Base-by-base conservation (phyloP, 2,797 vertebrate genomes). In the Dicrostonyx torquatus region DNA sequence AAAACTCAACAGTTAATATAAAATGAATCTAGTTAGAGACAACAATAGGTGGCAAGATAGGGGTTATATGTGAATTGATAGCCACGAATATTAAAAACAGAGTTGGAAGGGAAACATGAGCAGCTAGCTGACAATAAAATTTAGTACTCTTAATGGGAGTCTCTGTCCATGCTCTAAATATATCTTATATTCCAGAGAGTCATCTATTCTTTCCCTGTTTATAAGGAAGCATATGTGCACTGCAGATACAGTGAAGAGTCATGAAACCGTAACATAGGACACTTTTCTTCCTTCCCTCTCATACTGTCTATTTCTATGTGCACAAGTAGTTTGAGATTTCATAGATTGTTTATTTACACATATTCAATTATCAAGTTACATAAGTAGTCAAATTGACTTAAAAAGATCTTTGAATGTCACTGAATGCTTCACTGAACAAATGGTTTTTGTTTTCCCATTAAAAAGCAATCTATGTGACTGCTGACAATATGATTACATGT, bases 11-110 rank as follows among this genome's bases (percentile, higher is more conserved):
- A 29, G 7, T 80, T 90, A 68, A 55, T 77, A 34, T 34, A 87
- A 90, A 91, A 90, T 75, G 66, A 93, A 5, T 90, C 45, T 93
- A n/a, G 62, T 89, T 84, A 95, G 48, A 96, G 55, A 78, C 20
- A 76, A 68, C 26, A 83, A 48, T 45, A 77, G n/a, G 48, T 70
- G 78, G 20, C 24, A 53, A 78, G 17, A 91, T 18, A 94, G 37
- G 92, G 15, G 5, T 84, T 68, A 68, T 55, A 88, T 34, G 43
- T 79, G 58, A 90, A 85, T 20, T 93, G 68, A 93, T 66, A 93
- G 66, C 75, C 87, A 83, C 3, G 13, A 53, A 95, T 94, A 84
- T 64, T 89, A 91, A 90, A 94, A 94, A 88, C 85, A 85, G 22
- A 84, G 26, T 55, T 87, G 76, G 82, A 93, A 48, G 0, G 17